Evolutionary conservation across 2,113 vertebrate species (phyloP), one percentile per base, ranked within the genome.

Genomic region (Myotis davidii): DNA sequence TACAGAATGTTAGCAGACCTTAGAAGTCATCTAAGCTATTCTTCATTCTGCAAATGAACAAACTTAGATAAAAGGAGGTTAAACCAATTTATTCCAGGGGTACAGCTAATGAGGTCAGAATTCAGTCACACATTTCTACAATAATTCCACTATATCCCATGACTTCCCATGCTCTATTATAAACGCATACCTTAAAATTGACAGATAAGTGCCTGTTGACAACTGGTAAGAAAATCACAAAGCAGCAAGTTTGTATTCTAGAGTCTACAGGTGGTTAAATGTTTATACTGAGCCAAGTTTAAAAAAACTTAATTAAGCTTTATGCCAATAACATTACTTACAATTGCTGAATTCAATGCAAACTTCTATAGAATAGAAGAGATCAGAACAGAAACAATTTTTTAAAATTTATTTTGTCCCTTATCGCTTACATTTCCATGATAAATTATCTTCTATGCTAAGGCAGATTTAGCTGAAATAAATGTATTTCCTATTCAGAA

Each of bases 401-500:
- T 95, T 96, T 72, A 16, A 84, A 91, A 84, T 56, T 90, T 84
- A 37, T 84, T 70, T 95, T 98, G 82, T 98, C 96, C 90, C 93
- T 96, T 95, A 70, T 67, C 89, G 85, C 65, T 85, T 59, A 52
- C 54, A 88, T 98, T 98, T 74, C 94, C 98, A 97, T 95, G 94
- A 95, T 95, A 97, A 77, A 95, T 97, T 94, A 64, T 81, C 42
- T 97, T 14, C 42, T 94, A 91, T 97, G 82, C 86, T 95, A 96
- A 94, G 92, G 97, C 98, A 52, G 90, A 92, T 91, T 98, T 90
- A 74, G 65, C 87, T 94, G 91, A 97, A 98, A 98, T 92, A 79
- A 97, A 97, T 61, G 50, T 97, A 98, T 97, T 98, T 96, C 91
- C 90, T 96, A 87, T 67, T 42, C 93, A 96, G 96, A 96, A 97